These are phyloP conservation scores for Aphelocoma californica DNA, from an alignment of 2,797 vertebrate species.

Conservation along the genomic window DNA sequence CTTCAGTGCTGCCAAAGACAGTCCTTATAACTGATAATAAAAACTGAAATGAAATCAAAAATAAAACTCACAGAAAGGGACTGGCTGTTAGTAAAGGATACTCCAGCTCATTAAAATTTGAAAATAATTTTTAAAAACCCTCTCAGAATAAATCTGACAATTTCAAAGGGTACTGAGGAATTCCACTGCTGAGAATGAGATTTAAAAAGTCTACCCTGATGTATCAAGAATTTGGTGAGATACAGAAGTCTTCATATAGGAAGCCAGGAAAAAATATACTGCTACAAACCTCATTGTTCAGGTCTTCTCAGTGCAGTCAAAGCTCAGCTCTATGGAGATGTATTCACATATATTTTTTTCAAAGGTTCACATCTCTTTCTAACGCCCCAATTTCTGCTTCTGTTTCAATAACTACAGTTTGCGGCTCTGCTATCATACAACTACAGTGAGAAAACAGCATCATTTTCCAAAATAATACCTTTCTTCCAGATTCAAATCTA, in stretches of 20 bases:
- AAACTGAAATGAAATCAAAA: neutral
- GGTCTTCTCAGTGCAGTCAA: neutral
- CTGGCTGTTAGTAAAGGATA: neutral
- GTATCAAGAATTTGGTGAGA: neutral
- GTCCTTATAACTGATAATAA: neutral
- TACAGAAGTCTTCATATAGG: neutral
- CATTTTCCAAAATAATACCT: slow-evolving; percentile 3
- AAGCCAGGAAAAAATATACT: neutral
- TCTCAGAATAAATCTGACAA: neutral
- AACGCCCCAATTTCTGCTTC: neutral
- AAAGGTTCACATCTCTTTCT: neutral
- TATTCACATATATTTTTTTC: neutral
- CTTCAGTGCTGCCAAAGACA: neutral
- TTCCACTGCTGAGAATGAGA: neutral
- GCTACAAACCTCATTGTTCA: neutral
- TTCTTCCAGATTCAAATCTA: neutral
- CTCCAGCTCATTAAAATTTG: neutral
- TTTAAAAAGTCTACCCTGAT: neutral
- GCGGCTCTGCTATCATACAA: neutral
- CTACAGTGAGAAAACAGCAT: neutral
- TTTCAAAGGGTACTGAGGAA: neutral
- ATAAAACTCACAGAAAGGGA: neutral
- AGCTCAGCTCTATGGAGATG: neutral
- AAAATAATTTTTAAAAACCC: neutral
- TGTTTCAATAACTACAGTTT: neutral